Evolutionary conservation across 2,113 vertebrate species (phyloP).

Genomic region (Rissa tridactyla): DNA sequence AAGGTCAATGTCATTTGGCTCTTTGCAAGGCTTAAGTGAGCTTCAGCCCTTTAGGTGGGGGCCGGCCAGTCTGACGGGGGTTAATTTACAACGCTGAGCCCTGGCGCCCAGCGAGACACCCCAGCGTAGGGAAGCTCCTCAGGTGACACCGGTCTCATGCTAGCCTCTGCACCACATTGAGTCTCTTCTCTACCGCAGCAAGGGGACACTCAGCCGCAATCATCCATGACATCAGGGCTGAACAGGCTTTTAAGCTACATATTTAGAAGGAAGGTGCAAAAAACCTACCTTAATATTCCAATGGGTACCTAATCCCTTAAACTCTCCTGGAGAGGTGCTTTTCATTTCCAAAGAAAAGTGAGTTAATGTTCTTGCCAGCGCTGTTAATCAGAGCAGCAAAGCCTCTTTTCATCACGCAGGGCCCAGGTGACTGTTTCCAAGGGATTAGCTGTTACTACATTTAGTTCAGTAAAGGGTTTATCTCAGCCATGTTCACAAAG

Average conservation of each 20-base stretch:
- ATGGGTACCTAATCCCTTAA: neutral
- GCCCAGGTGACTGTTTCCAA: conserved; percentile 61
- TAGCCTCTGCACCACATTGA: rapidly evolving
- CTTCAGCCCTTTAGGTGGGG: neutral
- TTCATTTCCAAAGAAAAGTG: conserved; percentile 28
- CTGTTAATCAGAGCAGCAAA: conserved; percentile 55
- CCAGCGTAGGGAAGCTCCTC: neutral
- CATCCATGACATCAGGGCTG: neutral
- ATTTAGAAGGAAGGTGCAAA: neutral
- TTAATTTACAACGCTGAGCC: neutral
- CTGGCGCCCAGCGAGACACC: neutral
- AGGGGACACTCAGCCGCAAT: rapidly evolving
- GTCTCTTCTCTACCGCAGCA: neutral
- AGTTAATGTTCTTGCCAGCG: conserved; percentile 12
- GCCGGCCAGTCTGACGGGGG: neutral
- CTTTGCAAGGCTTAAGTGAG: neutral
- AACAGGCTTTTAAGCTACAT: neutral
- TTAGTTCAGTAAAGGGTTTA: conserved; percentile 74
- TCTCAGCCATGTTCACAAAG: conserved; percentile 17
- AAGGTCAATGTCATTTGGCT: neutral
- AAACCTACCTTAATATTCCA: conserved; percentile 22
- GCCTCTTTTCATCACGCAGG: conserved; percentile 46
- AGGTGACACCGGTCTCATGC: rapidly evolving
- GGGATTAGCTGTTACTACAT: conserved; percentile 70
- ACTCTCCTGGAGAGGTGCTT: neutral